Base-by-base conservation (phyloP, 2,888 invertebrate species). In the Coleophora deauratella region DNA sequence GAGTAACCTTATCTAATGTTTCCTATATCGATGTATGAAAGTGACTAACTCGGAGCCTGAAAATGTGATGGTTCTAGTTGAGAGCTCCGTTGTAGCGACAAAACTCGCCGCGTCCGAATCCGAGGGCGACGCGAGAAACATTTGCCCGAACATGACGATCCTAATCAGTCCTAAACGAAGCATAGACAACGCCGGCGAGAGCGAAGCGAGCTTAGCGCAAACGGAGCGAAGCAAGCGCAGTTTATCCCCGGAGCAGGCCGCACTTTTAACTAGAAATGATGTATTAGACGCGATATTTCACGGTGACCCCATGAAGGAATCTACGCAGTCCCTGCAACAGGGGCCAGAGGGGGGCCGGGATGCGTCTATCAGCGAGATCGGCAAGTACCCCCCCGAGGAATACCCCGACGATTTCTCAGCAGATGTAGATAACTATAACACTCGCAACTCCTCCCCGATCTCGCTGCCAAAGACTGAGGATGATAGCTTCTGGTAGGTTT, bases 341-440 rank as follows among this genome's bases (percentile, higher is more conserved):
- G 62, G 1, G 57, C 55, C 33, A 54, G 46, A 63, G 13, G 9
- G 28, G 1, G 28, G 10, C 28, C 28, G 62, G 35, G 62, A 60
- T 3, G 37, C 53, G 13, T 53, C 56, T 0, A 27, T 49, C 0
- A 60, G 53, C 13, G 65, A 65, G 1, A 41, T 43, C n/a, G 66
- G 62, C 1, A 57, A 55, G 33, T 54, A 46, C 3, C 46, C 41
- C 0, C 36, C 34, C 2, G 66, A 60, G 0, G 67, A 68, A 3
- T 72, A 69, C 39, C 47, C 55, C 0, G 74, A 74, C 11, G 75
- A 80, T 28, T 76, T 75, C 6, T 21, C 21, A 6, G 21, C 37
- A 0, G 79, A 79, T 31, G 70, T 72, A 0, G 80, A 80, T 35
- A 72, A 77, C 44, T 72, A 72, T 37, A 71, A 71, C 43, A 72